Evolutionary conservation across 2,888 invertebrate species (phyloP).

Genomic region (Melanostoma scalare): DNA sequence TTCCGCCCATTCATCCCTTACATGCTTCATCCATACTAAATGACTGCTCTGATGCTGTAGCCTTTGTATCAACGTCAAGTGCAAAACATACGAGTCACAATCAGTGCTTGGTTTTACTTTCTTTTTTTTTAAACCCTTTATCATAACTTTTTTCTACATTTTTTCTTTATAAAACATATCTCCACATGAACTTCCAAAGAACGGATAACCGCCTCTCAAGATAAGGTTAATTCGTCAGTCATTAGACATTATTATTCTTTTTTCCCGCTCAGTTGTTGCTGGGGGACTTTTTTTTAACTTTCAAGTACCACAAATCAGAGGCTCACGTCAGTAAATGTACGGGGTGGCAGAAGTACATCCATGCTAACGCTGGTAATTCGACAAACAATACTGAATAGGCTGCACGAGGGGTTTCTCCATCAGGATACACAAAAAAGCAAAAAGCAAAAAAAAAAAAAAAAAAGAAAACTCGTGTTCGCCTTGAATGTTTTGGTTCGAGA

Average conservation of each 20-base stretch:
- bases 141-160: too few relatives aligned
- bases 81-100: too few relatives aligned
- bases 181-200: not conserved
- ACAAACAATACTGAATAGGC: constrained; percentile 10
- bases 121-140: too few relatives aligned
- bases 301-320: constrained; percentile 6
- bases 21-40: too few relatives aligned
- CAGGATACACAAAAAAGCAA: too few relatives aligned
- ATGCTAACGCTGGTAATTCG: constrained; percentile 10
- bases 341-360: not conserved
- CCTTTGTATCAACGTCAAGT: too few relatives aligned
- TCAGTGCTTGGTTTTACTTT: too few relatives aligned
- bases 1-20: too few relatives aligned
- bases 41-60: too few relatives aligned
- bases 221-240: constrained; percentile 9
- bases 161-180: not conserved
- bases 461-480: constrained; percentile 29
- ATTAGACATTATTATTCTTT: not conserved
- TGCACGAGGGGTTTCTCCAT: not conserved
- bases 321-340: not conserved
- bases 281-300: constrained; percentile 7
- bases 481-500: constrained; percentile 26
- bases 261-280: not conserved
- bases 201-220: not conserved
- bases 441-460: not conserved